Evolutionary conservation across 2,888 invertebrate genomes (phyloP), one percentile per base, ranked within the genome.

Genomic region (Apamea crenata): DNA sequence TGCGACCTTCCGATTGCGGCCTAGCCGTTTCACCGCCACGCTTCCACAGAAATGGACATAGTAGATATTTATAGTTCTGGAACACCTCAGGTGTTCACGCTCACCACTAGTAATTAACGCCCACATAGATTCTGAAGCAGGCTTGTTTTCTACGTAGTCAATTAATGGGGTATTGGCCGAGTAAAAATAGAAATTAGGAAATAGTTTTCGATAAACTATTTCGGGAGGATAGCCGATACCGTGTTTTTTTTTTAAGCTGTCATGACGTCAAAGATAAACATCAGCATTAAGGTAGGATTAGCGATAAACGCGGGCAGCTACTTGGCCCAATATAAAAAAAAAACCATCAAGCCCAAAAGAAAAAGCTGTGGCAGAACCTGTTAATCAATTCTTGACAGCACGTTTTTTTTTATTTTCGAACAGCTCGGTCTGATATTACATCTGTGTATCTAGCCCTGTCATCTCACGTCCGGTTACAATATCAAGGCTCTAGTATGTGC

Each of bases 1-100:
- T 92, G 91, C 91, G 90, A 89, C 92, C 91, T 92, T 93, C 91
- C 92, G 91, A 91, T 91, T 93, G 92, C 89, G 92, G 90, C 84
- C 87, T 87, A 85, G 82, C 90, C 91, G 87, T 89, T 92, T 88
- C 84, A 88, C 88, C 86, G 89, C 82, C 75, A 84, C 81, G 80
- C 80, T 89, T 87, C 89, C 89, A 88, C 88, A 89, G 87, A 90
- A 91, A 91, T 90, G 90, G 91, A 89, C 92, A 81, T 63, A 88
- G 86, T 83, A 74, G 80, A 84, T 89, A 88, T 88, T 90, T 88
- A 89, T 87, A 87, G 82, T 81, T 81, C 73, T 78, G 74, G 71
- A 79, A 80, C 68, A 86, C 86, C 82, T 69, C 80, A 83, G 78
- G 79, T 85, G 80, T 85, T 75, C 72, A 44, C 69, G 40, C 56